These are phyloP conservation scores for Leucania comma DNA, from an alignment of 2,888 invertebrate genomes.

Conservation along the genomic window DNA sequence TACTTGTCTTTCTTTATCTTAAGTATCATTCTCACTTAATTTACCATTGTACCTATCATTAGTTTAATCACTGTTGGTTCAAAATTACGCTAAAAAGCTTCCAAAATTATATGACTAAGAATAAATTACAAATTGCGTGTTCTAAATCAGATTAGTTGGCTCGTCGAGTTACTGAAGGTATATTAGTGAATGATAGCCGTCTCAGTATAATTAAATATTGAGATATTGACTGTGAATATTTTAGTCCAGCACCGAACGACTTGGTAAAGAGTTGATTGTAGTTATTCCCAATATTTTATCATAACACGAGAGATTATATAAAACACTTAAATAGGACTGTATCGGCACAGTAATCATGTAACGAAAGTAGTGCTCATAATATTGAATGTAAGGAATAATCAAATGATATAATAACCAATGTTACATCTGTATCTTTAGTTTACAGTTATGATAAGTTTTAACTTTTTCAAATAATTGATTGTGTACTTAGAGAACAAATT, in stretches of 20 bases:
- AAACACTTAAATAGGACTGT: slow-evolving; percentile 67
- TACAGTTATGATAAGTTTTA: slow-evolving; percentile 30
- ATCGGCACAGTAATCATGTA: slow-evolving; percentile 68
- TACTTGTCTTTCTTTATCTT: slow-evolving; percentile 53
- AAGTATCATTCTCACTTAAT: slow-evolving; percentile 48
- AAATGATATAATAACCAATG: slow-evolving; percentile 52
- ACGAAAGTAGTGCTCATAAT: slow-evolving; percentile 65
- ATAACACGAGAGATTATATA: slow-evolving; percentile 54
- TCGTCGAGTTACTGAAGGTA: slow-evolving; percentile 35
- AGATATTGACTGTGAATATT: slow-evolving; percentile 45
- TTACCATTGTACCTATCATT: slow-evolving; percentile 47
- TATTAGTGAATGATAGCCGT: slow-evolving; percentile 38
- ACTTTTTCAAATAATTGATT: slow-evolving; percentile 16
- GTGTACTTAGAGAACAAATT: slow-evolving; percentile 2
- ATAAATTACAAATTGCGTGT: slow-evolving; percentile 48
- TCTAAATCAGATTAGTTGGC: slow-evolving; percentile 49
- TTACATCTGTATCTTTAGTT: slow-evolving; percentile 47
- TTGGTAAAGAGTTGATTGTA: slow-evolving; percentile 56
- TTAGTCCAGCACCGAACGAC: slow-evolving; percentile 47
- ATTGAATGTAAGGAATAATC: slow-evolving; percentile 61
- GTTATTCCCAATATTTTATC: slow-evolving; percentile 56
- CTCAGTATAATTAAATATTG: slow-evolving; percentile 50
- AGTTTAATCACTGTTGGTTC: slow-evolving; percentile 47
- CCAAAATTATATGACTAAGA: slow-evolving; percentile 52
- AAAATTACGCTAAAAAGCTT: slow-evolving; percentile 60